A percentile compares a stretch with the other conserved stretches of the same genome.
Evolutionary conservation across 30 jellyfish, hydroid and myxozoan species (phyloP).

Genomic region (Pelagia noctiluca): DNA sequence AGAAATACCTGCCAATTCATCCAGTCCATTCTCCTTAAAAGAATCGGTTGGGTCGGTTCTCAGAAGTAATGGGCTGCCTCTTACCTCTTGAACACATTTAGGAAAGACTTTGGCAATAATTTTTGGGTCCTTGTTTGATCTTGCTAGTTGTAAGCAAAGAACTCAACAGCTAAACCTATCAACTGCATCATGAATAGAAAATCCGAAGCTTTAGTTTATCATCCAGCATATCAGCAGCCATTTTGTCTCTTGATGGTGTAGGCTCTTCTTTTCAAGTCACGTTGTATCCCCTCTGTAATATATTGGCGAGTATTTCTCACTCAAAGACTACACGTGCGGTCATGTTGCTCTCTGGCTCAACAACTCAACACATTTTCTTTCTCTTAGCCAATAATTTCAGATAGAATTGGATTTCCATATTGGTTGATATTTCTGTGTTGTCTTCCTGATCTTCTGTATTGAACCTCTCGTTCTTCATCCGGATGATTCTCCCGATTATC

Average conservation of each 20-base stretch:
- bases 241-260: no score
- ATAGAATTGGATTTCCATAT: not conserved
- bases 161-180: conserved; percentile 18
- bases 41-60: not conserved
- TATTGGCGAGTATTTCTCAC: no score
- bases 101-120: not conserved
- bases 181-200: conserved; percentile 14
- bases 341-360: no score
- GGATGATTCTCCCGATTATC: no score
- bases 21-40: conserved; percentile 9
- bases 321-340: no score
- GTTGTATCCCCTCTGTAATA: no score
- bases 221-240: not conserved
- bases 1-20: not conserved
- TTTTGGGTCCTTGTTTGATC: conserved; percentile 11
- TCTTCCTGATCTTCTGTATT: conserved; percentile 1
- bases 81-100: not conserved
- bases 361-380: no score
- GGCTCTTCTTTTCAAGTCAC: no score
- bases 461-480: no score
- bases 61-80: not conserved
- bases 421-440: not conserved
- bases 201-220: not conserved
- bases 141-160: conserved; percentile 7
- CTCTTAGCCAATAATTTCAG: not conserved